phyloP scores from a whole-genome alignment of 2,888 invertebrate species.

The Silvanus unidentatus region DNA sequence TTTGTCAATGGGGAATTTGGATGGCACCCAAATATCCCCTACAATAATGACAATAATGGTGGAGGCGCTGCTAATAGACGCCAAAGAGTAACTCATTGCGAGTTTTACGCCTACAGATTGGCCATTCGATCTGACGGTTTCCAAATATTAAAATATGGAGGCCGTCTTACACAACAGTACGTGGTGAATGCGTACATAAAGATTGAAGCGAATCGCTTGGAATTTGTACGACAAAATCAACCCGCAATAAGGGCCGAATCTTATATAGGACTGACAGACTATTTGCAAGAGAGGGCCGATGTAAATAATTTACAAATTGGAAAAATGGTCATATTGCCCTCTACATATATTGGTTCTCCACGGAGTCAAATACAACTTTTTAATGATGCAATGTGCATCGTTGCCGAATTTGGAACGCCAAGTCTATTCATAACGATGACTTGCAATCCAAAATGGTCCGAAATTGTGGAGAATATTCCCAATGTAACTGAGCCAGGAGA shows the following conservation, averaged over 20 bases:
- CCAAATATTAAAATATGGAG: neutral
- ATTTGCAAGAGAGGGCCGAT: too few species aligned
- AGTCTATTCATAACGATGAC: conserved; percentile 44
- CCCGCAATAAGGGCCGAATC: neutral
- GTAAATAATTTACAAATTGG: too few species aligned
- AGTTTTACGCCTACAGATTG: neutral
- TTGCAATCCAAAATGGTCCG: conserved; percentile 42
- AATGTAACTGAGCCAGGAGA: conserved; percentile 27
- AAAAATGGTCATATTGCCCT: too few species aligned
- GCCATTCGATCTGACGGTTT: neutral
- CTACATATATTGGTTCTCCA: too few species aligned
- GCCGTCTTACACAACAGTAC: neutral
- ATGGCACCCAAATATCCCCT: neutral
- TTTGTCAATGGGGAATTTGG: neutral
- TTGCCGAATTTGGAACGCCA: conserved; percentile 36
- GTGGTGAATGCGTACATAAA: neutral
- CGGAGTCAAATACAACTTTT: conserved; percentile 37
- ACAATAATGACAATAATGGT: neutral
- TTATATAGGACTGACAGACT: too few species aligned
- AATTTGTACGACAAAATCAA: neutral
- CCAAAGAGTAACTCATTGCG: neutral
- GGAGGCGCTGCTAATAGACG: neutral
- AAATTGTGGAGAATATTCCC: conserved; percentile 35
- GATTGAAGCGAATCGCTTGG: conserved; percentile 2
- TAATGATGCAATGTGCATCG: conserved; percentile 45